Evolutionary conservation across 2,888 invertebrate genomes (phyloP).

Genomic region (Phragmatobia fuliginosa): DNA sequence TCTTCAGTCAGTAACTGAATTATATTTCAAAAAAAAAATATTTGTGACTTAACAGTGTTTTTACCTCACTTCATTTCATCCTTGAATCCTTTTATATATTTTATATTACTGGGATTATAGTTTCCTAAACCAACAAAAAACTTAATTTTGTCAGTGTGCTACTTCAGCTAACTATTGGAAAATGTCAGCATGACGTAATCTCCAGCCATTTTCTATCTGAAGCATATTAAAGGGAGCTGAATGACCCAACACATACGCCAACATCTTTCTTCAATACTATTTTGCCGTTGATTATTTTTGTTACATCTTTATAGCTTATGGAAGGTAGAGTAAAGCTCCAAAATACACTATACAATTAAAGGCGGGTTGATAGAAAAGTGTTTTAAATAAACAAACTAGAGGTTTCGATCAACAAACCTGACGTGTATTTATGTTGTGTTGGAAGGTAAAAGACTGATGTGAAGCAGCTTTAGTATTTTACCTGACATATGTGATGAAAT

Average conservation of each 20-base stretch:
- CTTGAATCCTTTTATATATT: too few species aligned
- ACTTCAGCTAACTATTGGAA: too few species aligned
- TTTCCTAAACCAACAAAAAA: too few species aligned
- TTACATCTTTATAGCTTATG: conserved; percentile 4
- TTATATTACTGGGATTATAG: too few species aligned
- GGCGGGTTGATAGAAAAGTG: conserved; percentile 30
- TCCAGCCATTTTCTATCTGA: neutral
- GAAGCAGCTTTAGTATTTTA: conserved; percentile 13
- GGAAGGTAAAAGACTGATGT: conserved; percentile 18
- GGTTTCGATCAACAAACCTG: conserved; percentile 11
- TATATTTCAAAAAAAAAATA: too few species aligned
- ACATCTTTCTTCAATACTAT: conserved; percentile 1
- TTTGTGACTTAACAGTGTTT: too few species aligned
- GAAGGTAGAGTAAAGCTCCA: neutral
- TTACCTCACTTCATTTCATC: too few species aligned
- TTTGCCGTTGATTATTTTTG: conserved; percentile 3
- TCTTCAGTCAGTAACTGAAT: too few species aligned
- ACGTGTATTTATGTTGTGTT: conserved; percentile 16
- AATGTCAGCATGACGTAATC: neutral
- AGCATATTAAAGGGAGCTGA: neutral
- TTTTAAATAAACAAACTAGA: conserved; percentile 13
- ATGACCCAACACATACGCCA: neutral
- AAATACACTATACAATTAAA: conserved; percentile 13
- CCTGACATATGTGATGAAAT: conserved; percentile 4
- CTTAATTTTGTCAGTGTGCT: too few species aligned